phyloP scores from a whole-genome alignment of 2,797 vertebrate species.

The Poecilia picta region DNA sequence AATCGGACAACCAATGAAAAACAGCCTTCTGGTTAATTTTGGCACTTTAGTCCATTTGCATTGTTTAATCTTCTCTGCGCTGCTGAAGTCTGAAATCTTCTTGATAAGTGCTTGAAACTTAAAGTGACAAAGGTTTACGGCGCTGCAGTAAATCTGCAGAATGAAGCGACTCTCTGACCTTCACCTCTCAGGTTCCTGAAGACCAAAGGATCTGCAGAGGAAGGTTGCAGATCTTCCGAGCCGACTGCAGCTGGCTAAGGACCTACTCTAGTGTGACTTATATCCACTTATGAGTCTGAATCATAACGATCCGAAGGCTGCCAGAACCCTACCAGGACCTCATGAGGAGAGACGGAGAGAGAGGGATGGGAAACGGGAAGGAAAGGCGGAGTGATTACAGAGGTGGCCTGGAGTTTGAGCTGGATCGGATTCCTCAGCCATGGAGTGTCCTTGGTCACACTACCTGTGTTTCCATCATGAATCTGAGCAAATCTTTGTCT shows the following conservation, averaged over 20 bases:
- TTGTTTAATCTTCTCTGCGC: too few species aligned
- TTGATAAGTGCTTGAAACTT: too few species aligned
- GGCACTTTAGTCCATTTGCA: too few species aligned
- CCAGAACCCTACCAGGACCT: conserved; percentile 61
- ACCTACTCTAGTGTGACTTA: conserved; percentile 78
- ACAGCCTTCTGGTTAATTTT: too few species aligned
- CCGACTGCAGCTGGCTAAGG: conserved; percentile 72
- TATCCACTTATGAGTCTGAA: conserved; percentile 56
- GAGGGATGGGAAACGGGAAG: conserved; percentile 27
- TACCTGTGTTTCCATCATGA: not conserved
- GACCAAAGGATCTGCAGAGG: conserved; percentile 7
- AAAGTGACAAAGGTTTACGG: too few species aligned
- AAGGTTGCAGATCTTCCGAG: conserved; percentile 38
- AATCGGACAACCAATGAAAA: too few species aligned
- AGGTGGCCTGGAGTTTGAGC: not conserved
- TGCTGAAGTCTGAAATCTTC: too few species aligned
- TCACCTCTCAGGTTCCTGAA: conserved; percentile 20
- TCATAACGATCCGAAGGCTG: conserved; percentile 67
- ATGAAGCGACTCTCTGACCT: not conserved
- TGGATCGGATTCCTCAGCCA: not conserved
- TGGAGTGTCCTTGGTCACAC: conserved; percentile 2
- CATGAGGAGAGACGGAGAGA: conserved; percentile 58
- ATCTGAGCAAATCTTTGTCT: too few species aligned
- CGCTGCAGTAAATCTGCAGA: not conserved
- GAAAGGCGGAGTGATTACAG: conserved; percentile 13